Conservation (phyloP, 2,113 vertebrate species). For the Tamias sibiricus region DNA sequence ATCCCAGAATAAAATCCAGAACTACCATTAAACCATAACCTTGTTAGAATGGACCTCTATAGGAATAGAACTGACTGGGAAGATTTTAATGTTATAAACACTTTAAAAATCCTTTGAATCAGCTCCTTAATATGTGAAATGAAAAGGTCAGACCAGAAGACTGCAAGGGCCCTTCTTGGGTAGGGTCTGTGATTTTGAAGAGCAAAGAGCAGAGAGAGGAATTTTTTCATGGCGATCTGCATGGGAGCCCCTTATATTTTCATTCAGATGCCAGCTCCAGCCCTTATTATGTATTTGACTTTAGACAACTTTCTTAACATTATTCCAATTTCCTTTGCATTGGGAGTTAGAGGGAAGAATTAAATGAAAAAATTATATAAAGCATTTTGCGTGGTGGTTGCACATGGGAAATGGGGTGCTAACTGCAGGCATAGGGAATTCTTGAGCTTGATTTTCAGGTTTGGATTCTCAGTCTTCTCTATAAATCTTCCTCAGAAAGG, state of each 20-base stretch:
- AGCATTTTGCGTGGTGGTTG: background rate
- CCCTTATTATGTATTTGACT: background rate
- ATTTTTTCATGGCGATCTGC: fast-evolving
- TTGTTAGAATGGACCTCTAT: background rate
- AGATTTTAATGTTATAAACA: background rate
- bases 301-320: background rate
- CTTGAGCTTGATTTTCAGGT: conserved; percentile 28
- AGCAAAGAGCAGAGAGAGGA: background rate
- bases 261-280: background rate
- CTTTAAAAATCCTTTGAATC: background rate
- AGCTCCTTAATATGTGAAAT: background rate
- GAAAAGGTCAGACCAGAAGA: background rate
- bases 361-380: background rate
- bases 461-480: background rate
- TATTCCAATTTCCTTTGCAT: background rate
- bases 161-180: background rate
- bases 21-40: too few relatives aligned
- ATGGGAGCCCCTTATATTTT: background rate
- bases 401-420: background rate
- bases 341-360: background rate
- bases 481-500: background rate
- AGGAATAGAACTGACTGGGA: background rate
- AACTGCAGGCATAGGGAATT: background rate
- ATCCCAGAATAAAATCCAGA: background rate
- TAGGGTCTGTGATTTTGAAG: background rate